A percentile compares a stretch with the other conserved stretches of the same genome.
Conservation (phyloP, 2,797 vertebrate genomes). For the Psittacula derbiana region DNA sequence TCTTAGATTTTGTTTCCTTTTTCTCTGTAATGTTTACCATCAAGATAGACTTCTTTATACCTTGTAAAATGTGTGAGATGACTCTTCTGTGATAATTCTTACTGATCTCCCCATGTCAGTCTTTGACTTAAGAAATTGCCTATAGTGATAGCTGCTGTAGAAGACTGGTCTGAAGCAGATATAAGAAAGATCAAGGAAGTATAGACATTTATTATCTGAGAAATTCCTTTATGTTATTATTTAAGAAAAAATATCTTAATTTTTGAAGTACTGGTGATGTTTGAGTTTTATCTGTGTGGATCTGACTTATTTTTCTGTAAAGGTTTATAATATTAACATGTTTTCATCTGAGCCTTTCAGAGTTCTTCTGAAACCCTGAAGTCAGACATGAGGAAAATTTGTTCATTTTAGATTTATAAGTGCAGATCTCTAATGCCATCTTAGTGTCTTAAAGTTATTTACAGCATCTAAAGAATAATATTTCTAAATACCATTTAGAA, state of each 20-base stretch:
- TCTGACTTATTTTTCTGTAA: background rate
- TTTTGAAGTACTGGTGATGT: background rate
- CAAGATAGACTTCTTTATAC: background rate
- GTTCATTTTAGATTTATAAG: background rate
- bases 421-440: background rate
- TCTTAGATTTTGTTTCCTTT: background rate
- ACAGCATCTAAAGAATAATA: background rate
- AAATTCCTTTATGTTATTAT: background rate
- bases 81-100: background rate
- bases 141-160: background rate
- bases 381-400: background rate
- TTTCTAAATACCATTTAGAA: background rate
- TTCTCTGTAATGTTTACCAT: background rate
- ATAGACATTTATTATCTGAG: background rate
- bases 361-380: background rate
- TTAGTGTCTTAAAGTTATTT: background rate
- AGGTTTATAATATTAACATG: background rate
- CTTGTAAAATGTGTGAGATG: background rate
- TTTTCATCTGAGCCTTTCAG: background rate
- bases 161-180: background rate
- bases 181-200: background rate
- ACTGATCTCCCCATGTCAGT: background rate
- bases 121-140: background rate
- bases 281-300: background rate
- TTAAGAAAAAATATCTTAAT: background rate